Conservation (phyloP, 1,140 invertebrate species). For the Vanessa tameamea region DNA sequence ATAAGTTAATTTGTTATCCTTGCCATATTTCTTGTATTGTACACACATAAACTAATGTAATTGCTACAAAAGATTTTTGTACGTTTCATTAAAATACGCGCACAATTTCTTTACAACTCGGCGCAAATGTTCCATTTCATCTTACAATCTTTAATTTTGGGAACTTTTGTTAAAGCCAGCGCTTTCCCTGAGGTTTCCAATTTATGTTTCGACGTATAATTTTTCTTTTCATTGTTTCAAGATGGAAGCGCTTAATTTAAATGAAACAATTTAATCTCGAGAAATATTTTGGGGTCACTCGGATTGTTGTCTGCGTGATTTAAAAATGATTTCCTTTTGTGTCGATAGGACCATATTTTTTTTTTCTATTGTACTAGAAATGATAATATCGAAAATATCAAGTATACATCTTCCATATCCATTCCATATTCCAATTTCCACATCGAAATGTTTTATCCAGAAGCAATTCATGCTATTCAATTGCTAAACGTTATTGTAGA, state of each 20-base stretch:
- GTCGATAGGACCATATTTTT: not conserved
- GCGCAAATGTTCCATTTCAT: conserved; percentile 22
- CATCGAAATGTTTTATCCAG: too few relatives aligned
- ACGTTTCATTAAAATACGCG: not conserved
- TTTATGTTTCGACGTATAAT: conserved; percentile 31
- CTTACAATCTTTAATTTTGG: conserved; percentile 30
- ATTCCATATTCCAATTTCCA: too few relatives aligned
- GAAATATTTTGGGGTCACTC: conserved; percentile 24
- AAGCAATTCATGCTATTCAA: too few relatives aligned
- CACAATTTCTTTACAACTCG: conserved; percentile 10
- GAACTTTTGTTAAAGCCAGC: conserved; percentile 18
- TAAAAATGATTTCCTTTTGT: conserved; percentile 3
- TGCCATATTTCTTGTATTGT: not conserved
- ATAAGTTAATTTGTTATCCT: too few relatives aligned
- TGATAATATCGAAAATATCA: too few relatives aligned
- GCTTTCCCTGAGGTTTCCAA: conserved; percentile 30
- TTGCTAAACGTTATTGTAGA: too few relatives aligned
- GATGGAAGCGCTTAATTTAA: conserved; percentile 32
- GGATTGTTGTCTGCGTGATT: conserved; percentile 9
- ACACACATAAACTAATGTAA: not conserved
- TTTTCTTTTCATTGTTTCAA: conserved; percentile 33
- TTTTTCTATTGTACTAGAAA: not conserved
- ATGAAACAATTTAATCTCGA: conserved; percentile 30
- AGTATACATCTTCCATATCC: too few relatives aligned
- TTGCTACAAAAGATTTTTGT: conserved; percentile 5